A percentile compares a stretch with the other conserved stretches of the same genome.
Evolutionary conservation across 2,888 invertebrate species (phyloP).

Genomic region (Euspilapteryx auroguttella): DNA sequence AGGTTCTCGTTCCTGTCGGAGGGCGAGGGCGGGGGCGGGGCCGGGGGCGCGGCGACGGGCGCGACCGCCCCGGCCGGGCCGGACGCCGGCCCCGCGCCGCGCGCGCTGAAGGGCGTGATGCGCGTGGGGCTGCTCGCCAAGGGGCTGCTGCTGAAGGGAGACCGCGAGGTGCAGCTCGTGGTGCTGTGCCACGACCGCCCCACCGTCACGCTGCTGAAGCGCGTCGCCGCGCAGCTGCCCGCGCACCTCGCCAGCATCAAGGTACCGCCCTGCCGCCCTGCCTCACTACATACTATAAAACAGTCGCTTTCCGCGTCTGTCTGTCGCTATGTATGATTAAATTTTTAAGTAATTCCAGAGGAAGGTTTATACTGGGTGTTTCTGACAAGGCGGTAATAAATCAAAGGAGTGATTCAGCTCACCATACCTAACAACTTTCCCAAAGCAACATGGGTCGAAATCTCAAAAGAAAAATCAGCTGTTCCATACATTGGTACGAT

Average conservation of each 20-base stretch:
- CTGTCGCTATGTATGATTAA: no score
- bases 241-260: constrained; percentile 68
- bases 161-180: constrained; percentile 88
- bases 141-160: constrained; percentile 86
- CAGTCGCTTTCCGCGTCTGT: no score
- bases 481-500: no score
- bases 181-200: constrained; percentile 95
- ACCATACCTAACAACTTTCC: no score
- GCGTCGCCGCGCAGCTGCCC: constrained; percentile 84
- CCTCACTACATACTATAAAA: no score
- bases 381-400: no score
- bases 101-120: constrained; percentile 95
- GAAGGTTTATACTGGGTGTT: no score
- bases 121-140: constrained; percentile 79
- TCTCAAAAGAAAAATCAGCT: no score
- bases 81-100: constrained; percentile 49
- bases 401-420: no score
- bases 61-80: constrained; percentile 49
- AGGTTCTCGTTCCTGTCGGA: constrained; percentile 47
- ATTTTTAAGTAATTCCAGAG: no score
- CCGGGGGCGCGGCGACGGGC: constrained; percentile 13
- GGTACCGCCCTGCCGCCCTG: no score
- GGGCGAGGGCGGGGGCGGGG: constrained; percentile 16
- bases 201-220: constrained; percentile 81
- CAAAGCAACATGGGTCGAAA: no score